Evolutionary conservation across 2,797 vertebrate species (phyloP).

Genomic region (Podarcis lilfordi): DNA sequence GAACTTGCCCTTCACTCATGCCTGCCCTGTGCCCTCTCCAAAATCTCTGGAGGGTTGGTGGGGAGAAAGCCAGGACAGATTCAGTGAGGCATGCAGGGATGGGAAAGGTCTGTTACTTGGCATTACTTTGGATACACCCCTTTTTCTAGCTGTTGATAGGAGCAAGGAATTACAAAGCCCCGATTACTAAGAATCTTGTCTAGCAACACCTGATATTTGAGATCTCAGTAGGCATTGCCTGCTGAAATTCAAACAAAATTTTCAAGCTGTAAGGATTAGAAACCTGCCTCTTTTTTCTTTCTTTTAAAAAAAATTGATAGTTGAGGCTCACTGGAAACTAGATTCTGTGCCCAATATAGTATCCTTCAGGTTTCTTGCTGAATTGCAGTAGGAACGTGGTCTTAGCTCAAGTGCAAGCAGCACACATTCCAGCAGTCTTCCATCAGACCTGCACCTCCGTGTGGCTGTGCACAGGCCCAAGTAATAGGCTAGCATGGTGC

Average conservation of each 20-base stretch:
- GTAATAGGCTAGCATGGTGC: background rate
- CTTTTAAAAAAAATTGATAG: background rate
- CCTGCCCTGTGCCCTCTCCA: no score
- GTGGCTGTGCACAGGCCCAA: background rate
- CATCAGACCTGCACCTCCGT: background rate
- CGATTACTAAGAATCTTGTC: background rate
- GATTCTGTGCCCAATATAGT: background rate
- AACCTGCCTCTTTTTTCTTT: background rate
- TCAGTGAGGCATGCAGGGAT: no score
- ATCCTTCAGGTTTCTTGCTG: background rate
- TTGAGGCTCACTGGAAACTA: background rate
- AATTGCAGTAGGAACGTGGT: background rate
- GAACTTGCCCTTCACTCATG: no score
- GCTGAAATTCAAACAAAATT: background rate
- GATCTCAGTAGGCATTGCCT: background rate
- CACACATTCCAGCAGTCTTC: background rate
- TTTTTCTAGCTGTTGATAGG: background rate
- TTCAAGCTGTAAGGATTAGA: background rate
- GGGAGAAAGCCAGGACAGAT: no score
- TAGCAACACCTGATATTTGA: background rate
- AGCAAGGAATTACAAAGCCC: background rate
- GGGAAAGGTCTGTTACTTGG: no score
- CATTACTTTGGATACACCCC: background rate
- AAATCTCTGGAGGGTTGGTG: no score
- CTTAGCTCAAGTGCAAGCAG: background rate